Evolutionary conservation across 2,113 vertebrate genomes (phyloP).

Genomic region (Tragelaphus imberbis): DNA sequence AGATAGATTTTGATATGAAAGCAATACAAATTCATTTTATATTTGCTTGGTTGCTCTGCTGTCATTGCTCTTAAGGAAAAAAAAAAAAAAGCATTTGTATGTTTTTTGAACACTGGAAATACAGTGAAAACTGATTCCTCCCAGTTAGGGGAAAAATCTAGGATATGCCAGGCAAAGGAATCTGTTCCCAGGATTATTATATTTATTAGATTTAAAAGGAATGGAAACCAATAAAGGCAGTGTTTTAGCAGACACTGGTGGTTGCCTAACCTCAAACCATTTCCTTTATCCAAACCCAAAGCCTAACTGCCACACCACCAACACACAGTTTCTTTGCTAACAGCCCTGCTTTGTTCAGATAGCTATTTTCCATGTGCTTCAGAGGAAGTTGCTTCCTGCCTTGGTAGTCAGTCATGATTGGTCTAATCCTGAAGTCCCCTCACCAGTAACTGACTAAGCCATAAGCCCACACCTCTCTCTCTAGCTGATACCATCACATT

Average conservation of each 20-base stretch:
- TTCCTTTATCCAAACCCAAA: neutral
- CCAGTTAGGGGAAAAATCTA: neutral
- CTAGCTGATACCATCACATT: neutral
- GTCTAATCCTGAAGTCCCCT: neutral
- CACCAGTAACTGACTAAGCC: neutral
- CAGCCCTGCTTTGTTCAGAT: neutral
- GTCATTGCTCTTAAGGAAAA: neutral
- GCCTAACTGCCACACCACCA: neutral
- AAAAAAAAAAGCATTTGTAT: neutral
- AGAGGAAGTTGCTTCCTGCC: neutral
- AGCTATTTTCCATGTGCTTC: neutral
- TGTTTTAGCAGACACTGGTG: neutral
- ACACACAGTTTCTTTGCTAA: neutral
- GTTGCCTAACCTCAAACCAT: neutral
- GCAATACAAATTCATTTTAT: neutral
- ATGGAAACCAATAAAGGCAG: neutral
- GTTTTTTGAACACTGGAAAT: neutral
- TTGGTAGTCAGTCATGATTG: neutral
- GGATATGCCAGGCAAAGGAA: neutral
- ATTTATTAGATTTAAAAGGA: neutral
- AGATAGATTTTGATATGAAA: neutral
- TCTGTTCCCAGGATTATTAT: neutral
- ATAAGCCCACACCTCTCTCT: neutral
- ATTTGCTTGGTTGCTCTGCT: neutral
- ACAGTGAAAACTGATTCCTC: neutral